Evolutionary conservation across 2,888 invertebrate genomes (phyloP).

Genomic region (Muscina levida): DNA sequence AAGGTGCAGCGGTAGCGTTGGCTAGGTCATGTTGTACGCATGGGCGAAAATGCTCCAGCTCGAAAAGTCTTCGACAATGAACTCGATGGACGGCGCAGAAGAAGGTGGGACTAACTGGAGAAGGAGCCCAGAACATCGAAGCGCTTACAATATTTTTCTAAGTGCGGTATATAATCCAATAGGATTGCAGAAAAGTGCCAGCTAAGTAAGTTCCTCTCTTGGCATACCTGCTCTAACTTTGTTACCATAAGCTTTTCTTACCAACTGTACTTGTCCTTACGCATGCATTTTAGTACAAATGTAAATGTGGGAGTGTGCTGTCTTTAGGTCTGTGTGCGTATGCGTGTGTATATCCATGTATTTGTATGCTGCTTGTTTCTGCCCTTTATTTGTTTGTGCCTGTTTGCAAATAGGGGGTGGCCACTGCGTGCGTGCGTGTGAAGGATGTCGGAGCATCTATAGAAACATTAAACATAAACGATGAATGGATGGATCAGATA

Average conservation of each 20-base stretch:
- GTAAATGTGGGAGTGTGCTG: background rate
- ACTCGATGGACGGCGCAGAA: too few species aligned
- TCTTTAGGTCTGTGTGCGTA: background rate
- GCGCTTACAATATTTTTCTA: too few species aligned
- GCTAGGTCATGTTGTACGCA: too few species aligned
- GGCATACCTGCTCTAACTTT: too few species aligned
- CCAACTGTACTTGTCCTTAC: background rate
- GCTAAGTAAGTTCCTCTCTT: too few species aligned
- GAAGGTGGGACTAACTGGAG: too few species aligned
- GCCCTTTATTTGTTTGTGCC: background rate
- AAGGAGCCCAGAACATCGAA: too few species aligned
- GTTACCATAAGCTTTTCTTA: background rate
- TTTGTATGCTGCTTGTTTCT: background rate
- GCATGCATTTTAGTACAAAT: slow-evolving; percentile 2
- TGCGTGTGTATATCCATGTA: background rate
- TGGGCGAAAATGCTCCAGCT: too few species aligned
- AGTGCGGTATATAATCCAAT: too few species aligned
- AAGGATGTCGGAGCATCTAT: slow-evolving; percentile 3
- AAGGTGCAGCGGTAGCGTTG: too few species aligned
- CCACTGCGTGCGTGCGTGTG: background rate
- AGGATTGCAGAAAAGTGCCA: too few species aligned
- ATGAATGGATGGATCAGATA: background rate
- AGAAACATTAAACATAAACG: slow-evolving; percentile 10
- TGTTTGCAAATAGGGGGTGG: background rate
- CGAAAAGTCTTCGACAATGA: too few species aligned